Percentiles rank a stretch among this genome's conserved stretches.
phyloP scores from a whole-genome alignment of 2,797 vertebrate species.

The Pygocentrus nattereri region DNA sequence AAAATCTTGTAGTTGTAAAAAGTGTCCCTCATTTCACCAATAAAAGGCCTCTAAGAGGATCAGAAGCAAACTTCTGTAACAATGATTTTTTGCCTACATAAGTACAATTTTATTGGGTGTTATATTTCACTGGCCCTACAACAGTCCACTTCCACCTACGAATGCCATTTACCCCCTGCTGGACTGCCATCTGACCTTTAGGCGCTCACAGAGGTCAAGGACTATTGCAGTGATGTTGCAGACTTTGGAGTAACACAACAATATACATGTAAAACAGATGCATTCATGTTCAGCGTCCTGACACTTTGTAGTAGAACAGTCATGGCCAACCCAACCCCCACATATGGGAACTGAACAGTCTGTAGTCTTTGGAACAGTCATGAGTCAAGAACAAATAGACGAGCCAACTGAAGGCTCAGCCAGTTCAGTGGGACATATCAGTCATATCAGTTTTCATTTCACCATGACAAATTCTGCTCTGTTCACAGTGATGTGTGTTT shows the following conservation, averaged over 20 bases:
- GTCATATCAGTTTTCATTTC: constrained; percentile 33
- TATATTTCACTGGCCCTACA: constrained; percentile 25
- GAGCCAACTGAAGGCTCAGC: constrained; percentile 20
- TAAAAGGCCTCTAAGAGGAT: constrained; percentile 33
- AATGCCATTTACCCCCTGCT: constrained; percentile 28
- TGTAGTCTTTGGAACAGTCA: constrained; percentile 74
- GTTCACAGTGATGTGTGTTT: constrained; percentile 21
- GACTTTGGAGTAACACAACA: constrained; percentile 29
- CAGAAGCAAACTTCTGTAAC: constrained; percentile 33
- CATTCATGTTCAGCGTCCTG: constrained; percentile 33
- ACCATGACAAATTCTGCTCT: constrained; percentile 38
- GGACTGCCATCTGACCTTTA: constrained; percentile 43
- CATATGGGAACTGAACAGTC: constrained; percentile 64
- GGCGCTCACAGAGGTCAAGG: constrained; percentile 30
- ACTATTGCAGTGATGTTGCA: constrained; percentile 26
- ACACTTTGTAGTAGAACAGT: constrained; percentile 40
- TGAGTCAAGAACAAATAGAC: constrained; percentile 61
- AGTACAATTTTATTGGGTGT: constrained; percentile 34
- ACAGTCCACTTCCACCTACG: constrained; percentile 38
- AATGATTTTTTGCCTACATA: constrained; percentile 32
- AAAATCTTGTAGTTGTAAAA: constrained; percentile 41
- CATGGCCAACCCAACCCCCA: background rate
- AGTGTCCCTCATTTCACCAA: constrained; percentile 27
- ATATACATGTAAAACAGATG: constrained; percentile 8
- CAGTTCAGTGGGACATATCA: constrained; percentile 9